Base-by-base conservation (phyloP, 2,113 vertebrate genomes). In the Aleadryas rufinucha region DNA sequence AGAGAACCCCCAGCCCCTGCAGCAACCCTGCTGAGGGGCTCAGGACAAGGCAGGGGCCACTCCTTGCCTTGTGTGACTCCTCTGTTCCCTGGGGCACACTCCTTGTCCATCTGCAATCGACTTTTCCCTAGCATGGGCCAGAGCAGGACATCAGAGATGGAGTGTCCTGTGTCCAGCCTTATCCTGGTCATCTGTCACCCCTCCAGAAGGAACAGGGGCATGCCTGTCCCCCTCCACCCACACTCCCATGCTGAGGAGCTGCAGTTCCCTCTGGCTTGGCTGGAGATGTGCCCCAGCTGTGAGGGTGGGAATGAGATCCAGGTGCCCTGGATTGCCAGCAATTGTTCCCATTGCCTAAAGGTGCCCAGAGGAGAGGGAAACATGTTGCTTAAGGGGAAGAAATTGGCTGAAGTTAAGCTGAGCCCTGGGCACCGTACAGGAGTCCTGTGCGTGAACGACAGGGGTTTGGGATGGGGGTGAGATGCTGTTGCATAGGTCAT, bases 351-450 rank as follows among this genome's bases (percentile, higher is more conserved):
- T 74, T 12, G 4, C 14, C 35, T 56, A 49, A 45, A 87, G 33
- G 52, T 68, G 35, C 31, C n/a, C 4, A 8, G 24, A 71, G 28
- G 20, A 35, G 52, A 26, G 16, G 24, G 21, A 49, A 87, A 63
- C 0, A 0, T 4, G 11, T 44, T 84, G 30, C 52, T 59, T 1
- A 8, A 60, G 60, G 12, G 17, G 16, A 11, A 84, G 41, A 53
- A 65, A 53, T 13, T 5, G 7, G 3, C 17, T 47, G n/a, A 47
- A 35, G 37, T 56, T 41, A 49, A 57, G 70, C 2, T 13, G 74
- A 59, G 44, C 22, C 7, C 15, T 49, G 19, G 26, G 18, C 2
- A 3, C 13, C 2, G 2, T 17, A 6, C 0, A 8, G 37, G 28
- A 69, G 31, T 61, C 8, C 42, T 61, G 12, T 2, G 6, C 28